Evolutionary conservation across 2,797 vertebrate species (phyloP).

Genomic region (Bufotes viridis): DNA sequence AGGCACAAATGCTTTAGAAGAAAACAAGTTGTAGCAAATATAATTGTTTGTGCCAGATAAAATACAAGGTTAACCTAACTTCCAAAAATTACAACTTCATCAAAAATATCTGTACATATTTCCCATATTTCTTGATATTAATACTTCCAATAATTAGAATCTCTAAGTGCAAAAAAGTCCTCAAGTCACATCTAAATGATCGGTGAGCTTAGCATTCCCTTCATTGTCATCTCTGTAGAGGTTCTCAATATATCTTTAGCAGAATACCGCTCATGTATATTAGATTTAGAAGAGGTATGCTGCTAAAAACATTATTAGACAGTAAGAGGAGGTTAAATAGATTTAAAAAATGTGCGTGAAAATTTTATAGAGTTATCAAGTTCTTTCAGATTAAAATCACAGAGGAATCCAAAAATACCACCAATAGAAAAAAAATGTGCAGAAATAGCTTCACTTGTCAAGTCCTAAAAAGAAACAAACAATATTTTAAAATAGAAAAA

Average conservation of each 20-base stretch:
- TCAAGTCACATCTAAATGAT: constrained; percentile 20
- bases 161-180: constrained; percentile 51
- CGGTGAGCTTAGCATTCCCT: constrained; percentile 17
- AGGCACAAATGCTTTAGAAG: constrained; percentile 43
- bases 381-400: constrained; percentile 7
- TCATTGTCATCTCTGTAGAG: constrained; percentile 1
- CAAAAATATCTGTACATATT: constrained; percentile 53
- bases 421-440: neutral
- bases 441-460: constrained; percentile 30
- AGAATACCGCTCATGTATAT: neutral
- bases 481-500: neutral
- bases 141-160: constrained; percentile 33
- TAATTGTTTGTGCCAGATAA: neutral
- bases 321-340: neutral
- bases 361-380: neutral
- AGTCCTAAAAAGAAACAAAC: constrained; percentile 27
- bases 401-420: neutral
- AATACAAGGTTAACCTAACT: constrained; percentile 19
- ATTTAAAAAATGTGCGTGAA: neutral
- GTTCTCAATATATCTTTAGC: neutral
- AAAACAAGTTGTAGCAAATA: constrained; percentile 38
- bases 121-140: neutral
- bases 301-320: neutral
- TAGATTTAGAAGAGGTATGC: neutral
- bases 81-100: constrained; percentile 34